A percentile compares a stretch with the other conserved stretches of the same genome.
These are phyloP conservation scores for Clitarchus hookeri DNA, from an alignment of 2,888 invertebrate genomes.

Conservation along the genomic window DNA sequence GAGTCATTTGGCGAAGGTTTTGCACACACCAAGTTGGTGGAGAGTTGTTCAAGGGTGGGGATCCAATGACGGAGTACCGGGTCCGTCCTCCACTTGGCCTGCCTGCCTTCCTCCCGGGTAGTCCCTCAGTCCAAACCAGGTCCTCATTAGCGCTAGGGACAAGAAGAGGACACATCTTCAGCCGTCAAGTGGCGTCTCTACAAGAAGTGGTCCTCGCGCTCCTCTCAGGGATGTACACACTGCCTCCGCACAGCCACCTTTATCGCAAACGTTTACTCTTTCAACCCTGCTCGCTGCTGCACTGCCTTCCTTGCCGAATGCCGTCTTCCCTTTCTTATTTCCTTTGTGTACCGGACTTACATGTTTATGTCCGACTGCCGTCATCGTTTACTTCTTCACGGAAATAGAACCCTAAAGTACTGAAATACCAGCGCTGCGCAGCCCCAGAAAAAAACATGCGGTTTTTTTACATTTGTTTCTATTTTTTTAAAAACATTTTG, in stretches of 20 bases:
- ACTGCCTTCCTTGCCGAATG: no score
- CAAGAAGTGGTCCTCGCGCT: constrained; percentile 19
- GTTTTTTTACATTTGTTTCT: no score
- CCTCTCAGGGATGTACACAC: constrained; percentile 3
- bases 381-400: no score
- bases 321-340: no score
- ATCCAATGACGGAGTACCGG: background rate
- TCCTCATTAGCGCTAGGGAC: constrained; percentile 23
- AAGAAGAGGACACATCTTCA: constrained; percentile 17
- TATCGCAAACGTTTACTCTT: background rate
- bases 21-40: background rate
- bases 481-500: no score
- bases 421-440: no score
- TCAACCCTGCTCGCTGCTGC: background rate
- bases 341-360: no score
- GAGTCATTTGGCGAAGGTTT: constrained; percentile 14
- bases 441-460: no score
- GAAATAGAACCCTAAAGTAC: no score
- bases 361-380: no score
- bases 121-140: background rate
- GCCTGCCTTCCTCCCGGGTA: background rate
- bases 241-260: no score
- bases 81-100: background rate
- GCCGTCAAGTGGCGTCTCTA: constrained; percentile 19
- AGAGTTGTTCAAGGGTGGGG: background rate